Evolutionary conservation across 2,113 vertebrate genomes (phyloP), one percentile per base, ranked within the genome.

Genomic region (Capreolus pygargus): DNA sequence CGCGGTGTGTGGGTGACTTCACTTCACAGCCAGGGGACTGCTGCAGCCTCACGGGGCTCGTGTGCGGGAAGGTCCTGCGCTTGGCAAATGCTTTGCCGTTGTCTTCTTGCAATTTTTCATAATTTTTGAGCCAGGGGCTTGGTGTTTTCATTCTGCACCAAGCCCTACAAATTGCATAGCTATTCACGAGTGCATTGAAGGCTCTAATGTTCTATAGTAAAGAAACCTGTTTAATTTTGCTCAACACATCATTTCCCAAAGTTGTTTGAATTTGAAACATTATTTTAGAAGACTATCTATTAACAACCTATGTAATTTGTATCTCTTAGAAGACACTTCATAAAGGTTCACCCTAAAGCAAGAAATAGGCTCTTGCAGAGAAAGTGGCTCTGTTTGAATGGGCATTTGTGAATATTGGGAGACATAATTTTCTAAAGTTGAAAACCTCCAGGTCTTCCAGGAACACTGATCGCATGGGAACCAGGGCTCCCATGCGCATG

Each of bases 31-130:
- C 30, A 15, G 21, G 50, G 21, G 6, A 13, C 33, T 8, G 33
- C 33, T 36, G 50, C 2, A 5, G 21, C 81, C 81, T 13, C 3
- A 11, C 30, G 8, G 50, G 2, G 27, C 58, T 43, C 2, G 0
- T 0, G 3, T 7, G 78, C 4, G 1, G 45, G 28, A 82, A 33
- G 25, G n/a, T 7, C n/a, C 54, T 30, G 52, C 3, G 0, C 28
- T 17, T 30, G 15, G 36, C 8, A 2, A 12, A 23, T 7, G 16
- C 28, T 84, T 25, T 39, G 54, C 21, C 13, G 23, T 7, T 16
- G 2, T 30, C 2, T 5, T 30, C 54, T 82, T 55, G 54, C 28
- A 50, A 50, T 64, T 47, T 61, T 82, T 54, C 19, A 2, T 60
- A 13, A 19, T 81, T 43, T 70, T 76, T 88, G 55, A 57, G 85